Evolutionary conservation across 2,113 vertebrate species (phyloP).

Genomic region (Notothenia rossii): DNA sequence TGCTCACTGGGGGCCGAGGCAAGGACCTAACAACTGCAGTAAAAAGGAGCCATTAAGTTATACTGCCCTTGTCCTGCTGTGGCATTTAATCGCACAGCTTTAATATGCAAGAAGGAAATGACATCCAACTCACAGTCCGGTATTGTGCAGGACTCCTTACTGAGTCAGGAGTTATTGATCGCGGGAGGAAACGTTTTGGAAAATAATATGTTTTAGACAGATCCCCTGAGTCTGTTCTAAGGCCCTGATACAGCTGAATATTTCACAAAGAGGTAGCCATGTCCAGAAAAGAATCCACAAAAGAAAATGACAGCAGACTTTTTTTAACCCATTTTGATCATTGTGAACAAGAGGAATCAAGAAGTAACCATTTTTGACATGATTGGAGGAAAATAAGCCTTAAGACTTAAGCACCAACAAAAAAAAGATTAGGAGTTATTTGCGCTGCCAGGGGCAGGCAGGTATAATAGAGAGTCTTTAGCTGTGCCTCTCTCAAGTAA

Average conservation of each 20-base stretch:
- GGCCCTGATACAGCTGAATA: conserved; percentile 5
- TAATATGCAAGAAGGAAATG: conserved; percentile 67
- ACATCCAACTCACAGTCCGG: conserved; percentile 39
- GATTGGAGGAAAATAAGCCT: background rate
- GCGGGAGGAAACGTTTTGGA: conserved; percentile 41
- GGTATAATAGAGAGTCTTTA: conserved; percentile 33
- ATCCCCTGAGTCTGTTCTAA: conserved; percentile 29
- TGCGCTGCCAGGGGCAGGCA: conserved; percentile 19
- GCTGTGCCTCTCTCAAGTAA: conserved; percentile 40
- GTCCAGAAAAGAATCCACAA: background rate
- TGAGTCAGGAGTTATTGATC: conserved; percentile 70
- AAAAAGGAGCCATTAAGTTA: conserved; percentile 70
- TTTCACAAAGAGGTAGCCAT: conserved; percentile 4
- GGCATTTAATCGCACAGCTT: conserved; percentile 73
- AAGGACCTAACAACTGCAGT: conserved; percentile 61
- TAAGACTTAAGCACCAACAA: background rate
- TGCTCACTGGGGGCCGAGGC: conserved; percentile 47
- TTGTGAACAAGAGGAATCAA: background rate
- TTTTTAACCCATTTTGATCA: background rate
- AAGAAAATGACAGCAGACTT: background rate
- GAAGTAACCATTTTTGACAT: background rate
- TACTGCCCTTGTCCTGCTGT: conserved; percentile 73
- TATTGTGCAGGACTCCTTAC: conserved; percentile 36
- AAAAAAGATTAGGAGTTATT: conserved; percentile 9
- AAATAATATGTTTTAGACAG: conserved; percentile 43